Base-by-base conservation (phyloP, 2,888 invertebrate genomes). In the Dolichomitus sp. region DNA sequence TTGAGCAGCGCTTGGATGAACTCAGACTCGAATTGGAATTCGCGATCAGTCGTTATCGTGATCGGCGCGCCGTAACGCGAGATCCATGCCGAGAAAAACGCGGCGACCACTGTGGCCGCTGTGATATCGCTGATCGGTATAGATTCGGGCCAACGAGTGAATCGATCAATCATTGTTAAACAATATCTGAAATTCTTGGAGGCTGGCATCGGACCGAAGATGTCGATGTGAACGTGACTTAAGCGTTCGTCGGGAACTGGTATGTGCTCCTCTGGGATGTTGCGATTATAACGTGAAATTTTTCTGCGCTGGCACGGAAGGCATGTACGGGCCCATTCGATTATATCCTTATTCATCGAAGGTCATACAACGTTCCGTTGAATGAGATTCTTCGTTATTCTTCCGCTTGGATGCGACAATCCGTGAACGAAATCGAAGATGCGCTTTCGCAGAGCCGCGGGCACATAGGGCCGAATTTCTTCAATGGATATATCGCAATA, bases 221-320 rank as follows among this genome's bases (percentile, higher is more conserved):
- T 85, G 85, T 94, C 94, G 2, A 94, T 87, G 85, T 94, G 93
- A 5, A 94, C 87, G 77, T 94, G 93, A 3, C 87, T 80, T 84
- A 94, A 94, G 27, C 93, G 85, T 7, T 66, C 74, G 59, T 86
- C 80, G 14, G 91, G 87, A n/a, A 83, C 72, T 0, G 84, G 52
- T 63, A 89, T 88, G 52, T 65, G 74, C 23, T 81, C 85, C 23
- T 81, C 85, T 17, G 88, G 75, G 27, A 85, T 85, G 7, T 86
- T 74, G 7, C 61, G 52, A 14, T 85, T 87, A 82, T 91, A 91
- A 14, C 88, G 83, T 2, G 81, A 52, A 2, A 91, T 73, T 74
- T 92, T 93, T 6, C 86, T 59, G 17, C 80, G 76, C 78, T 93
- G 92, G 74, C 91, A 92, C 0, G 77, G 45, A 2, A 86, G 17